These are phyloP conservation scores for Saturnia japonica DNA, from an alignment of 2,888 invertebrate genomes.

Conservation along the genomic window DNA sequence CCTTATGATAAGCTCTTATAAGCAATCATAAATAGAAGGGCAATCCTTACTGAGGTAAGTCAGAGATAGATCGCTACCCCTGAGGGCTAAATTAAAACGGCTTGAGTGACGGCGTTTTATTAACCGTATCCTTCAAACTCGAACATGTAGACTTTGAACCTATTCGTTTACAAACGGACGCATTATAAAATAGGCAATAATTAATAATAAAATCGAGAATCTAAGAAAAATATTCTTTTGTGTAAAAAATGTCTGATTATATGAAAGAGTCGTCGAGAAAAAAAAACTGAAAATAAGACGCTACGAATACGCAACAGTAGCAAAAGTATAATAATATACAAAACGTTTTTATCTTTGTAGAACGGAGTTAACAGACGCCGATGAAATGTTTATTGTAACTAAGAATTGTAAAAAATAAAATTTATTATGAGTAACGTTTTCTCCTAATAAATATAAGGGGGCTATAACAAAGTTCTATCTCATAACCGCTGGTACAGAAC, in stretches of 20 bases:
- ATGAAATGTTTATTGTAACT: not conserved
- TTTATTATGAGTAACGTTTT: not conserved
- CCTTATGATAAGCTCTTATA: not conserved
- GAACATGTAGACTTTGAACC: not conserved
- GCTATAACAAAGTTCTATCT: constrained; percentile 8
- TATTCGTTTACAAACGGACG: not conserved
- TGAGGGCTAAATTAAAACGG: not conserved
- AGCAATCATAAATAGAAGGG: not conserved
- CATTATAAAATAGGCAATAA: not conserved
- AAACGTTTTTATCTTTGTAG: not conserved
- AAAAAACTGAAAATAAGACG: not conserved
- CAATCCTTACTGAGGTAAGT: too few relatives aligned
- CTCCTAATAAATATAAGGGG: constrained; percentile 11
- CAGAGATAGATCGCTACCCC: too few relatives aligned
- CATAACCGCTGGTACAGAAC: constrained; percentile 17
- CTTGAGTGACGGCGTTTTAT: not conserved
- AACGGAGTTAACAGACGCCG: not conserved
- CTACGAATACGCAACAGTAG: not conserved
- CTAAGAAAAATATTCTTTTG: not conserved
- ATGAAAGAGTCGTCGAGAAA: not conserved
- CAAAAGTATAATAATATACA: not conserved
- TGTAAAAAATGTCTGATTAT: not conserved
- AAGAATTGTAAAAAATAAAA: constrained; percentile 6
- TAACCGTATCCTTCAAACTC: not conserved
- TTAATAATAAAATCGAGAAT: not conserved